A percentile compares a stretch with the other conserved stretches of the same genome.
Evolutionary conservation across 1,140 invertebrate species (phyloP).

Genomic region (Steinernema khuongi): DNA sequence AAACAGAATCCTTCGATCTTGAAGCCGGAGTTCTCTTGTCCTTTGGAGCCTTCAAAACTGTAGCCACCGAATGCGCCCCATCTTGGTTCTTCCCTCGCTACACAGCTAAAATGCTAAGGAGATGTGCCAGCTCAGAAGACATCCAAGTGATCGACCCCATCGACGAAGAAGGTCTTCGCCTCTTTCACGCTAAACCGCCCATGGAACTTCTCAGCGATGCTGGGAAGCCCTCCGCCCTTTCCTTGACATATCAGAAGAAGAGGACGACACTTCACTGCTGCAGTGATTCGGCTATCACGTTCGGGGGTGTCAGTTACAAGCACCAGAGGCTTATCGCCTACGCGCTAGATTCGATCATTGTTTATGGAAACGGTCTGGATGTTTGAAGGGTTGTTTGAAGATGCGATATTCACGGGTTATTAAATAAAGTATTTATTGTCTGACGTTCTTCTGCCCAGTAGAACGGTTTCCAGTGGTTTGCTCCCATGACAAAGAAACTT

Average conservation of each 20-base stretch:
- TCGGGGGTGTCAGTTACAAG: not conserved
- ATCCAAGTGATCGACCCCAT: not conserved
- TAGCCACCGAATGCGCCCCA: not conserved
- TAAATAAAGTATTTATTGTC: no score
- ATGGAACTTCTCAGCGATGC: not conserved
- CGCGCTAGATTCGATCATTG: not conserved
- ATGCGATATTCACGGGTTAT: no score
- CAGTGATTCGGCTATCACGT: conserved; percentile 8
- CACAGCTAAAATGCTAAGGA: not conserved
- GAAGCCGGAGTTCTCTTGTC: not conserved
- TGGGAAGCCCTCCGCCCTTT: not conserved
- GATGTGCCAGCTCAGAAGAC: not conserved
- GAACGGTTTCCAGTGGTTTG: no score
- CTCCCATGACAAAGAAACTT: no score
- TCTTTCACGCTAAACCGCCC: not conserved
- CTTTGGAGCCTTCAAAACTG: not conserved
- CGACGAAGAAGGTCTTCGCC: not conserved
- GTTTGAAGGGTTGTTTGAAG: no score
- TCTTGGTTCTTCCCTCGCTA: not conserved
- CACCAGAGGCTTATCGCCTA: not conserved
- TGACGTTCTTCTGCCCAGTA: no score
- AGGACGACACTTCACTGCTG: not conserved
- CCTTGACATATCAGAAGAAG: not conserved
- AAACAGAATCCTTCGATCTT: not conserved
- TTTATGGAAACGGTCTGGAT: no score